A percentile compares a stretch with the other conserved stretches of the same genome.
Evolutionary conservation across 1,140 invertebrate species (phyloP).

Genomic region (Scaptomyza graminum): DNA sequence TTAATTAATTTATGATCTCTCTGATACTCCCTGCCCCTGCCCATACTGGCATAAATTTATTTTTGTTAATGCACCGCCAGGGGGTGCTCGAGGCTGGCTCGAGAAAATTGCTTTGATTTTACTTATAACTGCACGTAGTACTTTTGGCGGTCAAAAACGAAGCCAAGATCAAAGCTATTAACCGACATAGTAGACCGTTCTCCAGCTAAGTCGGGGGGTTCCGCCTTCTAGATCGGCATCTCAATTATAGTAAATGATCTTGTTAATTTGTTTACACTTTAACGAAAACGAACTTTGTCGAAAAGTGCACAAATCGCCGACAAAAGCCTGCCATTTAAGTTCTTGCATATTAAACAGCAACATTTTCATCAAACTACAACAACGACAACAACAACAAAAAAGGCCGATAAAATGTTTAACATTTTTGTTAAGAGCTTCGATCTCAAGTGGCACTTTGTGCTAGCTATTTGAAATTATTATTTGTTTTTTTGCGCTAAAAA

Average conservation of each 20-base stretch:
- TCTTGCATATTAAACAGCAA: conserved; percentile 64
- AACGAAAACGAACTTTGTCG: conserved; percentile 40
- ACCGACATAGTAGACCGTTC: conserved; percentile 30
- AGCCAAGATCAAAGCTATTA: conserved; percentile 62
- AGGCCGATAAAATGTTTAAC: conserved; percentile 73
- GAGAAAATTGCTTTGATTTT: conserved; percentile 40
- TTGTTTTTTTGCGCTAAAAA: conserved; percentile 74
- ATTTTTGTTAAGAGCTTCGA: conserved; percentile 73
- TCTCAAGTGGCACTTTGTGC: conserved; percentile 76
- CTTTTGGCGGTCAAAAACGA: conserved; percentile 20
- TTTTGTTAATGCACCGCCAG: conserved; percentile 38
- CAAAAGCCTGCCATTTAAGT: conserved; percentile 63
- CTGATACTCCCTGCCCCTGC: background rate
- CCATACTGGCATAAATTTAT: conserved; percentile 63
- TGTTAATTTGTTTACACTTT: conserved; percentile 80
- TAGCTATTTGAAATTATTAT: conserved; percentile 80
- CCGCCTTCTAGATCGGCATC: conserved; percentile 59
- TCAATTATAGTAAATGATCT: conserved; percentile 77
- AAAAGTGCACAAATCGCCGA: conserved; percentile 61
- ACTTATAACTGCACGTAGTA: conserved; percentile 14
- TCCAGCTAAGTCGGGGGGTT: conserved; percentile 37
- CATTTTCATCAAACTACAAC: conserved; percentile 52
- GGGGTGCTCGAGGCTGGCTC: conserved; percentile 21
- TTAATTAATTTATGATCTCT: conserved; percentile 75
- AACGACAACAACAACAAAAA: conserved; percentile 35